Evolutionary conservation across 2,888 invertebrate species (phyloP), one percentile per base, ranked within the genome.

Genomic region (Zygaena filipendulae): DNA sequence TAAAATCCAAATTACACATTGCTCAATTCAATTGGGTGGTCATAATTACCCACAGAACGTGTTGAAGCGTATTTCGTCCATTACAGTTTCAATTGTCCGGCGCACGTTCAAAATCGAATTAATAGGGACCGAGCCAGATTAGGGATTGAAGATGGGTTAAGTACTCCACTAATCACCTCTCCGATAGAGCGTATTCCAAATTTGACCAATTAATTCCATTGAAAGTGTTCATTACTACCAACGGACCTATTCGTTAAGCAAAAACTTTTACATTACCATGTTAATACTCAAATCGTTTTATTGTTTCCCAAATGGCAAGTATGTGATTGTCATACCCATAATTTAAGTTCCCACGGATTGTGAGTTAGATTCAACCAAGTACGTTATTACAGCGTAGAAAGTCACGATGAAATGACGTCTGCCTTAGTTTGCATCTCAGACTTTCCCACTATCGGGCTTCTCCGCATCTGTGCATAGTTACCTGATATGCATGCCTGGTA

Each of bases 311-410:
- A n/a, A n/a, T n/a, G n/a, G n/a, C n/a, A n/a, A n/a, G n/a, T n/a
- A n/a, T n/a, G n/a, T 59, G 52, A 58, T 53, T 53, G 52, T 61
- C 47, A 45, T 59, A 51, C 47, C 54, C 52, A 63, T 67, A 56
- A 64, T 59, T 64, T 60, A 52, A 49, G 58, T 77, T 77, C 74
- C 69, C 77, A 77, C 77, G 71, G 59, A 64, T 63, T 64, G 68
- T 64, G 66, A 69, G 54, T 45, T 67, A 63, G 69, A 56, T 68
- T 59, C 61, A 59, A 51, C 59, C 55, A 39, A 44, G 42, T 53
- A 55, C 47, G 51, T 52, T 58, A 63, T 69, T 64, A 59, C 47
- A 40, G 58, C 7, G 16, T 71, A 69, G 77, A 77, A 74, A 75
- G 69, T 69, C 58, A n/a, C 47, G 51, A 46, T 58, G 49, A 45